Evolutionary conservation across 2,888 invertebrate species (phyloP).

Genomic region (Pollenia amentaria): DNA sequence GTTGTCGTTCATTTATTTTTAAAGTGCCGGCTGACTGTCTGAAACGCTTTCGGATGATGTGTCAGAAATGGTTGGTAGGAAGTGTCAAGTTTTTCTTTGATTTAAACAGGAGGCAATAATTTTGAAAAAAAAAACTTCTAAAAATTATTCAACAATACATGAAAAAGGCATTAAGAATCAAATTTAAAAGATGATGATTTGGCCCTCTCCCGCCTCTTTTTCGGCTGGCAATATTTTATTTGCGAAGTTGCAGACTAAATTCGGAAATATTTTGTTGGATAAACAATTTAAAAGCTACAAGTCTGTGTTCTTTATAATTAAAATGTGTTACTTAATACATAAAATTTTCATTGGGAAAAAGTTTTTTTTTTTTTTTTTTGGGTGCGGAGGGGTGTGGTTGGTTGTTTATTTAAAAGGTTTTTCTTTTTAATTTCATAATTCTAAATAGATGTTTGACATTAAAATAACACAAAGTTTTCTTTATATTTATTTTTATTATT

Average conservation of each 20-base stretch:
- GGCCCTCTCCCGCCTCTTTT: not conserved
- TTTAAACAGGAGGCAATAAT: not conserved
- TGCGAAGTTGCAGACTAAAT: not conserved
- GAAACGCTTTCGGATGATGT: too few species aligned
- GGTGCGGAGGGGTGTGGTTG: too few species aligned
- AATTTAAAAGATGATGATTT: not conserved
- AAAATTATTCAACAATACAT: slow-evolving; percentile 9
- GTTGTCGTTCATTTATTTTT: not conserved
- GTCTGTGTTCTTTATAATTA: not conserved
- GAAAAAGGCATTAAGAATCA: not conserved
- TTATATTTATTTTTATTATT: too few species aligned
- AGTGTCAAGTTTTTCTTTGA: slow-evolving; percentile 15
- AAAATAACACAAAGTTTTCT: too few species aligned
- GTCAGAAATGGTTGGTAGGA: not conserved
- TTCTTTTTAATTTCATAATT: too few species aligned
- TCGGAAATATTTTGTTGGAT: not conserved
- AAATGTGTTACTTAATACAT: slow-evolving; percentile 5
- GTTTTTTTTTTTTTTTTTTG: too few species aligned
- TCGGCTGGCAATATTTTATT: not conserved
- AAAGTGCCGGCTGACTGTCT: not conserved
- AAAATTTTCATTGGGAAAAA: not conserved
- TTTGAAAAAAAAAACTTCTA: not conserved
- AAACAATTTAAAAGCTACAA: slow-evolving; percentile 3
- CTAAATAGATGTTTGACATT: too few species aligned
- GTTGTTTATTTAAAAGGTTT: too few species aligned